Evolutionary conservation across 2,113 vertebrate species (phyloP).

Genomic region (Pristiophorus japonicus): DNA sequence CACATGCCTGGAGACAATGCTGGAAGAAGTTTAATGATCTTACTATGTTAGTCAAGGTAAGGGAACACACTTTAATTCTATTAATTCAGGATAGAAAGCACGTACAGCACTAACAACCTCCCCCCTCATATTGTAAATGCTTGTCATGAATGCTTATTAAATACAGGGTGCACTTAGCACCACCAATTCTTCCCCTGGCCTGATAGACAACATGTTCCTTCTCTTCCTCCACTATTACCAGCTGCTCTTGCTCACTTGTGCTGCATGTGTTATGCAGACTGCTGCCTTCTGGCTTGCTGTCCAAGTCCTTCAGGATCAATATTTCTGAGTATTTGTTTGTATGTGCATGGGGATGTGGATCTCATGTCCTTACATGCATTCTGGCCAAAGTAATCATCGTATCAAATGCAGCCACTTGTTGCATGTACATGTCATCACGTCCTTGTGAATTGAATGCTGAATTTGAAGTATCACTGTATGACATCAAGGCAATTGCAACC

Average conservation of each 20-base stretch:
- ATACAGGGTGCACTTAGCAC: not conserved
- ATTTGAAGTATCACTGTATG: no score
- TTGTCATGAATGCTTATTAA: no score
- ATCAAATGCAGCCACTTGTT: not conserved
- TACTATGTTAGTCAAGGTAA: no score
- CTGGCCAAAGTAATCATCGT: not conserved
- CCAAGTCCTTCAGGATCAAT: not conserved
- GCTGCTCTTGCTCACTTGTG: not conserved
- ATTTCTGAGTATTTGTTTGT: not conserved
- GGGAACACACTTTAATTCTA: no score
- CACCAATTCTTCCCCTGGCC: not conserved
- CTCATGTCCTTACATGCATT: not conserved
- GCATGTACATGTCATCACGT: not conserved
- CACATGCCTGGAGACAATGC: no score
- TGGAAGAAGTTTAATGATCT: no score
- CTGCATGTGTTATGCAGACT: not conserved
- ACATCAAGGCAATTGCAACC: not conserved
- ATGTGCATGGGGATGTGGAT: not conserved
- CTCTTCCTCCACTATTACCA: not conserved
- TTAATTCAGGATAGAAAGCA: no score
- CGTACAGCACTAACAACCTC: no score
- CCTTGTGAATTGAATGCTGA: not conserved
- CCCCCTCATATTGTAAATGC: no score
- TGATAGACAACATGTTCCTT: not conserved
- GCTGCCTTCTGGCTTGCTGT: not conserved